These are phyloP conservation scores for Salmo trutta DNA, from an alignment of 2,797 vertebrate species.

Conservation along the genomic window DNA sequence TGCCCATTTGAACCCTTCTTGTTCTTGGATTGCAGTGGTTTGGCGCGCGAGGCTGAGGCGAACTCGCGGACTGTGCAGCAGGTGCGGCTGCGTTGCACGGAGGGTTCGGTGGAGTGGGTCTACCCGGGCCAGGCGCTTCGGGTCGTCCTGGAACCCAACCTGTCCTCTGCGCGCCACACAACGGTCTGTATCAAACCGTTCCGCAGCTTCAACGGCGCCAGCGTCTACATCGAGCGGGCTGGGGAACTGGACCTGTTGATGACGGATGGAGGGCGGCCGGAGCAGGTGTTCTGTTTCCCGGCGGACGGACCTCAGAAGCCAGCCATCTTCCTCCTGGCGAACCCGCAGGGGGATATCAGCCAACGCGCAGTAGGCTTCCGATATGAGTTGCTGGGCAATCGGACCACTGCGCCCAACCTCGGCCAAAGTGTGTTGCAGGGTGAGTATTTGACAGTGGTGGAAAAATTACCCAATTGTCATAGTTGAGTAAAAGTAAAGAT, in stretches of 20 bases:
- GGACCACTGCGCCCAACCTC: constrained; percentile 42
- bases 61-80: constrained; percentile 73
- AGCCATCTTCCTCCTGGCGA: constrained; percentile 79
- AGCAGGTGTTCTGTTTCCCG: constrained; percentile 74
- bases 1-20: neutral
- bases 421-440: constrained; percentile 55
- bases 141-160: constrained; percentile 77
- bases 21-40: constrained; percentile 60
- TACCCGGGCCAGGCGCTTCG: constrained; percentile 76
- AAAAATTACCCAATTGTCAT: too few species aligned
- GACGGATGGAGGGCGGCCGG: constrained; percentile 48
- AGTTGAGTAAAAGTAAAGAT: too few species aligned
- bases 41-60: constrained; percentile 45
- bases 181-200: constrained; percentile 76
- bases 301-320: constrained; percentile 52
- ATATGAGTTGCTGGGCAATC: constrained; percentile 77
- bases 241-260: constrained; percentile 72
- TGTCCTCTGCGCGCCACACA: constrained; percentile 56
- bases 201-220: constrained; percentile 70
- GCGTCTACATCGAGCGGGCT: constrained; percentile 70
- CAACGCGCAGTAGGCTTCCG: constrained; percentile 74
- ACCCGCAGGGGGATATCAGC: constrained; percentile 67
- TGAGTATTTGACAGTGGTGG: constrained; percentile 44
- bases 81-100: constrained; percentile 77
- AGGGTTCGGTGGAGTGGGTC: constrained; percentile 78